A percentile compares a stretch with the other conserved stretches of the same genome.
phyloP scores from a whole-genome alignment of 1,140 invertebrate species.

The Drosophila littoralis region DNA sequence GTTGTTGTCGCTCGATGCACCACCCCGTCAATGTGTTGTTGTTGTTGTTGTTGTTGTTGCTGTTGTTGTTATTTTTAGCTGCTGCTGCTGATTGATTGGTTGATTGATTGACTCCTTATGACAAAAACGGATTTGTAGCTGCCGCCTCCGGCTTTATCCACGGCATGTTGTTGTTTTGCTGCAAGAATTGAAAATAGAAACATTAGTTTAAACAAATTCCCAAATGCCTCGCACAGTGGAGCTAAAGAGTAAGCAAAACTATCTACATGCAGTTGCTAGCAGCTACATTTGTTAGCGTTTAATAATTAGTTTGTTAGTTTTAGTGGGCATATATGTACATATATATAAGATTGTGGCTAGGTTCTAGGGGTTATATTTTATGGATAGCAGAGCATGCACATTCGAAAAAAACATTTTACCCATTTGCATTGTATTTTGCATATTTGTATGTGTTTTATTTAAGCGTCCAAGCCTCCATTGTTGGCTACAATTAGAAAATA shows the following conservation, averaged over 20 bases:
- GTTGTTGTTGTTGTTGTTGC: constrained; percentile 33
- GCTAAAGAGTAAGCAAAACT: constrained; percentile 32
- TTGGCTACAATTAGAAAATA: constrained; percentile 84
- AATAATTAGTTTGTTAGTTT: constrained; percentile 22
- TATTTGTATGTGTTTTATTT: constrained; percentile 83
- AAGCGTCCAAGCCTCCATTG: constrained; percentile 85
- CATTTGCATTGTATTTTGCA: constrained; percentile 71
- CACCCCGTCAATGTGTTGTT: constrained; percentile 30
- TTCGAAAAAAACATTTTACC: constrained; percentile 82
- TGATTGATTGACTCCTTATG: constrained; percentile 52
- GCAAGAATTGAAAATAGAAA: constrained; percentile 31
- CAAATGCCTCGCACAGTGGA: background rate
- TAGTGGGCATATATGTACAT: background rate
- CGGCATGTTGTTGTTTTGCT: constrained; percentile 83
- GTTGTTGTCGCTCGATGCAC: constrained; percentile 17
- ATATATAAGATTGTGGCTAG: background rate
- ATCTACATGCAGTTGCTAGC: constrained; percentile 48
- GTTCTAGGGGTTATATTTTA: background rate
- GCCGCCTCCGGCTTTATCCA: constrained; percentile 83
- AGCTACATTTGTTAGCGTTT: constrained; percentile 24
- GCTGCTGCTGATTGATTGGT: constrained; percentile 20
- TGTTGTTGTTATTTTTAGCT: constrained; percentile 7
- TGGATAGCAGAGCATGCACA: constrained; percentile 69
- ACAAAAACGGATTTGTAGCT: constrained; percentile 84
- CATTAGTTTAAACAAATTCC: constrained; percentile 20